Conservation (phyloP, 2,113 vertebrate species). For the Typhlomys cinereus region DNA sequence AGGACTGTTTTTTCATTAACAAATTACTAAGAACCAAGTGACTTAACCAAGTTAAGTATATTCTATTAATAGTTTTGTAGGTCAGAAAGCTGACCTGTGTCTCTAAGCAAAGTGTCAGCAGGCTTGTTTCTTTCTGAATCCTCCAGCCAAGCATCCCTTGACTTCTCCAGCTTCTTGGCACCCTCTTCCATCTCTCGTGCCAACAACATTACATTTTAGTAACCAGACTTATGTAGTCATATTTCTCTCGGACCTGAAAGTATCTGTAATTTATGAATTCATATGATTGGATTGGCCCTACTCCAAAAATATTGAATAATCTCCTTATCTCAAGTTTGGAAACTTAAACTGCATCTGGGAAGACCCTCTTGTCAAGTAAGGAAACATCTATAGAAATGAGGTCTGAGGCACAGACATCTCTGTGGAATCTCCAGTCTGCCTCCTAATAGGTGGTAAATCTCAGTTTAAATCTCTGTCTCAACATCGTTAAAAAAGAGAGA, state of each 20-base stretch:
- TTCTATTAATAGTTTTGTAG: not conserved
- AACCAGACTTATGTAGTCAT: not conserved
- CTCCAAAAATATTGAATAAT: not conserved
- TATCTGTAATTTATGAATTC: not conserved
- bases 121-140: not conserved
- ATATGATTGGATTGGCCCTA: not conserved
- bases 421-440: not conserved
- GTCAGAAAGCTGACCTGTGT: not conserved
- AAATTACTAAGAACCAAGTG: not conserved
- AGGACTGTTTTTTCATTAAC: not conserved
- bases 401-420: not conserved
- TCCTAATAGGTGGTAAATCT: not conserved
- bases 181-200: not conserved
- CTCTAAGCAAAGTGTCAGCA: not conserved
- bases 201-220: not conserved
- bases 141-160: not conserved
- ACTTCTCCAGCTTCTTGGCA: conserved; percentile 18
- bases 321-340: not conserved
- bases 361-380: not conserved
- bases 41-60: not conserved
- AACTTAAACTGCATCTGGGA: not conserved
- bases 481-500: conserved; percentile 26
- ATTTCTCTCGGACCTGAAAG: not conserved
- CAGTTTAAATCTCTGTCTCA: not conserved
- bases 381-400: not conserved